Evolutionary conservation across 2,797 vertebrate genomes (phyloP).

Genomic region (Pseudochromis fuscus): DNA sequence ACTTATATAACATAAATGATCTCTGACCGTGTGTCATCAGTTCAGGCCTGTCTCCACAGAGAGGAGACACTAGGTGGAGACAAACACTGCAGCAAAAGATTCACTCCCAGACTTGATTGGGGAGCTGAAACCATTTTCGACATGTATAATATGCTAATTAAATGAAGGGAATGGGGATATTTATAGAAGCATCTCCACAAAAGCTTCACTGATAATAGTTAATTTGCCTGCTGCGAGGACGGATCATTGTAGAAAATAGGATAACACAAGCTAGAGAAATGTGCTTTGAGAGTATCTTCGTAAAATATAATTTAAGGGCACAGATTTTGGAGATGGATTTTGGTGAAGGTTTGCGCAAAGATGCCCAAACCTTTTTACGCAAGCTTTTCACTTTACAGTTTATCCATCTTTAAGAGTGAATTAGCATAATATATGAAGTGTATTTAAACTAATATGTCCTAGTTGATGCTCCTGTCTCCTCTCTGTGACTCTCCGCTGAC

Average conservation of each 20-base stretch:
- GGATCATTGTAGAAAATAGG: neutral
- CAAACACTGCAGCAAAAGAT: slow-evolving; percentile 64
- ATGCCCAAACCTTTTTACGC: slow-evolving; percentile 12
- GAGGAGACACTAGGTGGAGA: slow-evolving; percentile 74
- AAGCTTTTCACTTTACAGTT: neutral
- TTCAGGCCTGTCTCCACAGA: neutral
- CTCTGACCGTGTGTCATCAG: slow-evolving; percentile 26
- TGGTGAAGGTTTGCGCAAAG: neutral
- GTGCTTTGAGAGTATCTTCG: neutral
- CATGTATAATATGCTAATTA: slow-evolving; percentile 38
- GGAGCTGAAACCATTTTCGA: slow-evolving; percentile 47
- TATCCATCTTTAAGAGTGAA: neutral
- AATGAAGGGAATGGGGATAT: neutral
- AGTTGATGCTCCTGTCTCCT: neutral
- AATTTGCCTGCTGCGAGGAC: neutral
- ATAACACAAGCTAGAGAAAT: no score
- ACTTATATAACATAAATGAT: slow-evolving; percentile 56
- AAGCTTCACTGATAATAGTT: neutral
- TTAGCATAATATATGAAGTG: neutral
- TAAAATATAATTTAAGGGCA: no score
- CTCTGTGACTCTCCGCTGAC: slow-evolving; percentile 10
- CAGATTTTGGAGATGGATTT: neutral
- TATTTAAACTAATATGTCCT: neutral
- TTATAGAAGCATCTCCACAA: neutral
- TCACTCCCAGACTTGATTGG: neutral